Base-by-base conservation (phyloP, 64 coral and sea anemone species). In the Stichodactyla mertensii region DNA sequence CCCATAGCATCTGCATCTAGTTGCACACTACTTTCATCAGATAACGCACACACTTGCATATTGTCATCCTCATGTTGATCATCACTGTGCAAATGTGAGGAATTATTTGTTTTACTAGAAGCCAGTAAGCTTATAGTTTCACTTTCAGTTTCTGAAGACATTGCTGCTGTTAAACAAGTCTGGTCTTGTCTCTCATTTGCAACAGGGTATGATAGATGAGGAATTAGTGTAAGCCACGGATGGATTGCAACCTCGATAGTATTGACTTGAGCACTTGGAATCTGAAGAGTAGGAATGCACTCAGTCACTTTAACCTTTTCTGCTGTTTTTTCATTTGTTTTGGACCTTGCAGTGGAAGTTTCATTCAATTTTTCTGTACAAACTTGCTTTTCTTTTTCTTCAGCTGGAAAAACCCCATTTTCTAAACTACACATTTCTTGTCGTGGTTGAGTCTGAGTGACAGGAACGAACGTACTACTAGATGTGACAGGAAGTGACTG, bases 401-500 rank as follows among this genome's bases (percentile, higher is more conserved):
- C 23, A 52, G 52, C 9, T 13, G 64, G 61, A 16, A 66, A 23
- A 64, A 2, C 6, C 16, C n/a, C 13, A 13, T 74, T 74, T 31
- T 74, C 69, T 74, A 74, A 31, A 8, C 15, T 82, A 51, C 86
- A 71, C 16, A 22, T 85, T 69, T 85, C 79, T 86, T 88, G 82
- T 20, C 27, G 20, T 86, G 9, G 59, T 12, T 61, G 86, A 52
- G 81, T 97, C 82, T 90, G 90, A 87, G 86, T 88, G 87, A 97
- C 91, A 55, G 94, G 94, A 58, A 93, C 85, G 88, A 97, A 97
- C 23, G 94, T 97, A 57, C 91, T 87, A 57, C 89, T 93, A 64
- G 91, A 93, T 57, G 94, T 93, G 51, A 93, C 70, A 59, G 94
- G 94, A 54, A 97, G 83, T 3, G 94, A 87, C 61, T 97, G 94